Evolutionary conservation across 2,797 vertebrate species (phyloP), one percentile per base, ranked within the genome.

Genomic region (Acanthopagrus latus): DNA sequence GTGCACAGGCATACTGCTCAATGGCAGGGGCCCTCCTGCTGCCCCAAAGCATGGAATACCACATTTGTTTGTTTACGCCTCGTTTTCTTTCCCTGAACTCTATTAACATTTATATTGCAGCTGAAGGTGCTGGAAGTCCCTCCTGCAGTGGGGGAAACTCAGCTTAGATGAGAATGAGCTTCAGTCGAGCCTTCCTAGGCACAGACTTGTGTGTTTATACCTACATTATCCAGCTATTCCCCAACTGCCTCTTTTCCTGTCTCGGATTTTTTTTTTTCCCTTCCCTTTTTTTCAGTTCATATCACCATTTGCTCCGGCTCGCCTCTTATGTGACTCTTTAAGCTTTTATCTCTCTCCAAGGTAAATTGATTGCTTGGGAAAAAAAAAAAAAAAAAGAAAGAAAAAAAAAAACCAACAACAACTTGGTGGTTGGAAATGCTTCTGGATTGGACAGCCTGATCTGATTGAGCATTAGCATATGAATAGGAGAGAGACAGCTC

Each of bases 61-160:
- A 92, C 93, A 92, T 95, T 94, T 93, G 94, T 95, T 95, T 95
- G 94, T 95, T 95, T 95, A 94, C 90, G 91, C 89, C 90, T 93
- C 85, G 85, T 94, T 95, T 94, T 94, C 93, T 90, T 93, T 87
- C 88, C 89, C 93, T 95, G 94, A 94, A 94, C 94, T 93, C 94
- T 93, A 95, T 95, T 95, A 95, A 95, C 95, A 95, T 95, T 95
- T 95, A 95, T 95, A 95, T 95, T 95, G 93, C 93, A 93, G 93
- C 92, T 92, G 93, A 95, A 95, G 94, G 94, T 95, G 94, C 91
- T 91, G 92, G 92, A 93, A 93, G 94, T 94, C 91, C 92, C 93
- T 91, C 91, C 91, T 92, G 87, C 93, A 93, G 93, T 87, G 88
- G 92, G 84, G 83, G 89, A 68, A 72, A 85, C 86, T 92, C 82